These are phyloP conservation scores for Cryptocheilus praepositus DNA, from an alignment of 2,888 invertebrate genomes.

Conservation along the genomic window DNA sequence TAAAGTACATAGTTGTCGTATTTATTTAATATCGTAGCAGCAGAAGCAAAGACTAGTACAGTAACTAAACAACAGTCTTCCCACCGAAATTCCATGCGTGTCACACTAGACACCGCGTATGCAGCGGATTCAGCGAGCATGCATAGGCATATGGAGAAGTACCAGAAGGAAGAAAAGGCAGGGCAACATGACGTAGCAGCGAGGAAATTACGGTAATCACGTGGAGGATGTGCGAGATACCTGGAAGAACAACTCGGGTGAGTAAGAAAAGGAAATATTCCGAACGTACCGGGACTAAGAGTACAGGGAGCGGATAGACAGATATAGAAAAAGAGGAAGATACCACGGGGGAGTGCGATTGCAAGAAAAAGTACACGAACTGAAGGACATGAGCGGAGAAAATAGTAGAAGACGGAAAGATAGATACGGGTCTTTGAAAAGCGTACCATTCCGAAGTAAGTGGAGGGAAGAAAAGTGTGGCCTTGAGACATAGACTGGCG, in stretches of 20 bases:
- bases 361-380: not conserved
- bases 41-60: too few species aligned
- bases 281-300: conserved; percentile 15
- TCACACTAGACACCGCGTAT: too few species aligned
- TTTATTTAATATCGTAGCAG: too few species aligned
- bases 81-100: too few species aligned
- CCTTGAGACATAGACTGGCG: not conserved
- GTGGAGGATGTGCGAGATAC: conserved; percentile 40
- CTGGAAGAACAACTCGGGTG: conserved; percentile 27
- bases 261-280: conserved; percentile 36
- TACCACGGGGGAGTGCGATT: not conserved
- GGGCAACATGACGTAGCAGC: conserved; percentile 34
- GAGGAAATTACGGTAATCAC: conserved; percentile 52
- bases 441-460: not conserved
- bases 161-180: conserved; percentile 19
- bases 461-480: conserved; percentile 8
- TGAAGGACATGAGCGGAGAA: not conserved
- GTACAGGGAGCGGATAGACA: conserved; percentile 4
- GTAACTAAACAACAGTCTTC: too few species aligned
- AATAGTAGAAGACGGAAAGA: not conserved
- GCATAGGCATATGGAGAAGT: not conserved
- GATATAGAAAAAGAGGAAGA: not conserved
- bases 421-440: not conserved
- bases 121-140: conserved; percentile 1
- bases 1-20: too few species aligned